Percentiles rank a stretch among this genome's conserved stretches.
Conservation (phyloP, 1,140 invertebrate genomes). For the Yoshiicerus persimilis region DNA sequence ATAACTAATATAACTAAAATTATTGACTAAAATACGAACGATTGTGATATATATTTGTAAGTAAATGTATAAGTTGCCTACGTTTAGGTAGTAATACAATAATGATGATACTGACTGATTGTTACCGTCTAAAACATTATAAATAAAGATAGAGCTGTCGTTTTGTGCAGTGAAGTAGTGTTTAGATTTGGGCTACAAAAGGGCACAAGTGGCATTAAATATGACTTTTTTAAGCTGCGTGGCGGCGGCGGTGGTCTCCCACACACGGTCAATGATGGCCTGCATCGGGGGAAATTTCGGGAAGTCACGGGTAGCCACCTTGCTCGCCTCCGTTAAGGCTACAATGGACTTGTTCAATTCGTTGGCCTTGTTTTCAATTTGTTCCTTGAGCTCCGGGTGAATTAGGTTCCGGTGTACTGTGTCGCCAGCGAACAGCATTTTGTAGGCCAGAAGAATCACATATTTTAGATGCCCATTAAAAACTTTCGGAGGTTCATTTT, state of each 20-base stretch:
- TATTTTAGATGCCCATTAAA: constrained; percentile 92
- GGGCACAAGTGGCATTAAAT: constrained; percentile 35
- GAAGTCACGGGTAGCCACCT: constrained; percentile 41
- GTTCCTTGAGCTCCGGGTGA: constrained; percentile 57
- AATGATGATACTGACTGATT: no score
- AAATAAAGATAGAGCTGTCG: no score
- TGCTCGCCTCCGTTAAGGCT: constrained; percentile 34
- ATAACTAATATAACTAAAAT: no score
- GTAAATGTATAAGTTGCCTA: no score
- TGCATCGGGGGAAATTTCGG: constrained; percentile 46
- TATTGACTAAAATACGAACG: no score
- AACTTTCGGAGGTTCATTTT: constrained; percentile 88
- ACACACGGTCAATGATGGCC: constrained; percentile 39
- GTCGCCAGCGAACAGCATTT: constrained; percentile 90
- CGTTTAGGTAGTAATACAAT: no score
- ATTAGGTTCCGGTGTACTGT: constrained; percentile 78
- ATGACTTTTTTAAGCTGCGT: constrained; percentile 45
- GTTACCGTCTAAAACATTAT: no score
- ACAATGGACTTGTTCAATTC: constrained; percentile 43
- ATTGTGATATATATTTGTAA: no score
- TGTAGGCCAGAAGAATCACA: constrained; percentile 87
- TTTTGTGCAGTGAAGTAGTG: no score
- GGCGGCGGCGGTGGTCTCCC: constrained; percentile 36
- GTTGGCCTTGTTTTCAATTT: constrained; percentile 65
- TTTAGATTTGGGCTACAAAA: not conserved